phyloP scores from a whole-genome alignment of 2,113 vertebrate genomes.

The Tor tambroides region DNA sequence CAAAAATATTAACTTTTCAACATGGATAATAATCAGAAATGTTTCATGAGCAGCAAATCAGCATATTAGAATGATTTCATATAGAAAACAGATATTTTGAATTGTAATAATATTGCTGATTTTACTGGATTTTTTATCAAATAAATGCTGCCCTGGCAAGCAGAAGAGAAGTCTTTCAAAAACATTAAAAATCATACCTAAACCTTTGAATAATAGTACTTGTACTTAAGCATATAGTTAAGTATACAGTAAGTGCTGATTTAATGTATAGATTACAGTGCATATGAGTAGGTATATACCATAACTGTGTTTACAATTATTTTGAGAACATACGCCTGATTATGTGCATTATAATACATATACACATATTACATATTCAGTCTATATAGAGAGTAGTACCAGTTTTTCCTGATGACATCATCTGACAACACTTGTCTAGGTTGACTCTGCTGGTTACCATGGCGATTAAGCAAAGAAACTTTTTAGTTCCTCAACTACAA shows the following conservation, averaged over 20 bases:
- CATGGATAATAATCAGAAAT: neutral
- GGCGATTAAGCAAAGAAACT: conserved; percentile 2
- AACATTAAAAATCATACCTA: no score
- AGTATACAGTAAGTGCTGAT: no score
- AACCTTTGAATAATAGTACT: neutral
- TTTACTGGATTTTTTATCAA: neutral
- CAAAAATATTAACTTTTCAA: neutral
- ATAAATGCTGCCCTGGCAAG: neutral
- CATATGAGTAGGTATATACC: neutral
- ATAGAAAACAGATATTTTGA: neutral
- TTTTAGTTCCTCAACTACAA: conserved; percentile 1
- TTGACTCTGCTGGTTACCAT: neutral
- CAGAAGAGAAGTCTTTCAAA: no score
- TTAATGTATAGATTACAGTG: neutral
- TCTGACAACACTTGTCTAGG: neutral
- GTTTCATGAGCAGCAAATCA: neutral
- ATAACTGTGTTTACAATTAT: neutral
- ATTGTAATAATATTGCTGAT: neutral
- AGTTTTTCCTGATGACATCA: conserved; percentile 11
- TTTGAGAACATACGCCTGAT: neutral
- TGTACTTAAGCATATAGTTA: neutral
- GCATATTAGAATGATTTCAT: neutral
- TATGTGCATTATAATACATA: neutral
- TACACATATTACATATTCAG: neutral
- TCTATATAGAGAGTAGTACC: neutral